These are phyloP conservation scores for Lagorchestes hirsutus DNA, from an alignment of 2,797 vertebrate genomes.

Conservation along the genomic window DNA sequence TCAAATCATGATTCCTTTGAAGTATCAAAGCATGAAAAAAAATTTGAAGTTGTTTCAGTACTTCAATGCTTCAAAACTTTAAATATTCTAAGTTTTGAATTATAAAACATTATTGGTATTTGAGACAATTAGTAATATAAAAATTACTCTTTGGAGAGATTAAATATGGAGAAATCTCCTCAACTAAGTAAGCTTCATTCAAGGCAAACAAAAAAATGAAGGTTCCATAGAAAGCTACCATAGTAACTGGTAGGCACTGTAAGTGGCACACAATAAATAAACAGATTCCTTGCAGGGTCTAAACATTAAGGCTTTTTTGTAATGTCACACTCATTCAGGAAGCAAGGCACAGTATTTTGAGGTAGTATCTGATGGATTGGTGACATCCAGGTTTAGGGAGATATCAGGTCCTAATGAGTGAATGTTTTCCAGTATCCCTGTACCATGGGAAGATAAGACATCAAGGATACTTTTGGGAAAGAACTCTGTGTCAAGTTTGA, in stretches of 20 bases:
- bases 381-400: neutral
- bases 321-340: neutral
- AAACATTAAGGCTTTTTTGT: neutral
- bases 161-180: neutral
- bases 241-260: neutral
- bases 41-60: neutral
- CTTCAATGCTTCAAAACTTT: neutral
- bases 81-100: slow-evolving; percentile 30
- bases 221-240: neutral
- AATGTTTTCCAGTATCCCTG: neutral
- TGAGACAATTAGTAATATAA: neutral
- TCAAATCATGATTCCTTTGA: neutral
- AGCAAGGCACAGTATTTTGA: neutral
- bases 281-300: neutral
- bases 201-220: neutral
- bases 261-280: neutral
- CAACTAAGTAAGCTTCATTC: neutral
- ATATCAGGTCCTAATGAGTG: neutral
- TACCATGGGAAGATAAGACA: neutral
- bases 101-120: neutral
- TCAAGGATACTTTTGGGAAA: neutral
- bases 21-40: neutral
- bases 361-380: neutral
- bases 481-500: neutral
- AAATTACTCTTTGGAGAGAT: neutral